Evolutionary conservation across 37 sponge, comb jelly and placozoan genomes (phyloP).

Genomic region (Geodia barretti): DNA sequence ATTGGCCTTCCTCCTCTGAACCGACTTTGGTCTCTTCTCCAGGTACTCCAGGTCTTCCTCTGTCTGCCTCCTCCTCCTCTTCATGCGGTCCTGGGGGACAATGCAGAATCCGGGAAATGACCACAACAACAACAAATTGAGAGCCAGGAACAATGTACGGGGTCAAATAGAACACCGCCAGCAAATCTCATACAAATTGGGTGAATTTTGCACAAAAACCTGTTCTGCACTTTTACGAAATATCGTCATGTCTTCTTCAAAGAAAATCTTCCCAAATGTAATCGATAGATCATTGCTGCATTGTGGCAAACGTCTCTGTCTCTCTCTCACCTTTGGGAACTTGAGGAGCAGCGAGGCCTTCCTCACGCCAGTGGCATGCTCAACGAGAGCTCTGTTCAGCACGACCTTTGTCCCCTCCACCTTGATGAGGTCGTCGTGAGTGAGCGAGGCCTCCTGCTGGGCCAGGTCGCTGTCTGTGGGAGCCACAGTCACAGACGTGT

Average conservation of each 20-base stretch:
- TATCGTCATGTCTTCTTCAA: no score
- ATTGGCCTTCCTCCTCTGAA: conserved; percentile 66
- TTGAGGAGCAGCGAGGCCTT: conserved; percentile 76
- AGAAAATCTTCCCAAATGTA: no score
- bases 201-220: no score
- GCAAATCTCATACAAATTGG: no score
- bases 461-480: conserved; percentile 78
- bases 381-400: conserved; percentile 53
- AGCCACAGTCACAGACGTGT: conserved; percentile 63
- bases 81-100: background rate
- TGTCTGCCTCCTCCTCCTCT: conserved; percentile 28
- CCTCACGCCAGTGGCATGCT: conserved; percentile 67
- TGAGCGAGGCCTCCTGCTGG: conserved; percentile 48
- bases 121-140: background rate
- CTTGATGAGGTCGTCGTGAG: conserved; percentile 85
- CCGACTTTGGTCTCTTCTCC: conserved; percentile 67
- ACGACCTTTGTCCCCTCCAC: conserved; percentile 95
- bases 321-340: conserved; percentile 69
- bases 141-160: no score
- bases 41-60: conserved; percentile 87
- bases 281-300: no score
- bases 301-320: no score
- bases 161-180: no score
- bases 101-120: background rate
- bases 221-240: no score